Base-by-base conservation (phyloP, 2,888 invertebrate species). In the Sphaerophoria taeniata region DNA sequence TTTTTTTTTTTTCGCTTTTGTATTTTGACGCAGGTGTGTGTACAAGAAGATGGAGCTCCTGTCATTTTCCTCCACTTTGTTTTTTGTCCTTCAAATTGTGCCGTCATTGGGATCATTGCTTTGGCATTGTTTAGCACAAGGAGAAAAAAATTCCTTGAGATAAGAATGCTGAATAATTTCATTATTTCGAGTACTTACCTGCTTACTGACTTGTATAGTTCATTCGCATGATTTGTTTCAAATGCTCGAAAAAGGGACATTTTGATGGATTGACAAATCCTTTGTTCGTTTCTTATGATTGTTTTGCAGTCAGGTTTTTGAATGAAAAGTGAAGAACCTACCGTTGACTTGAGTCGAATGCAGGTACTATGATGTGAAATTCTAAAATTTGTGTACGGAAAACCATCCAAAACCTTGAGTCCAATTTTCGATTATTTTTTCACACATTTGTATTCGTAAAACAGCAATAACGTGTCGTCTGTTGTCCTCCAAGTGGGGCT, bases 201-300 rank as follows among this genome's bases (percentile, higher is more conserved):
- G 56, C 11, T 58, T 39, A 60, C 39, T 76, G 51, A 70, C 34
- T 61, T 69, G 55, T 34, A 34, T 65, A 12, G 51, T 63, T 71
- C 39, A 55, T 70, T 45, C 51, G 14, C 34, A 53, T 60, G 34
- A 61, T 45, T 77, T 55, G 47, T 55, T 47, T 61, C 7, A 47
- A 60, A 70, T 76, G 31, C 51, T 45, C 61, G 34, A 49, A 34
- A 34, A 14, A 31, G n/a, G 45, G 51, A 51, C 34, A 76, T 49
- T 70, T 67, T 69, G 60, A 75, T 69, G 67, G 67, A 60, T 67
- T 43, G 58, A 51, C 67, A 75, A 75, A 60, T 58, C 47, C 56
- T 24, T 55, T 31, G 16, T 39, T 47, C 24, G 45, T 33, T 60
- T 34, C 36, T 63, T 14, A 55, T 34, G 16, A 16, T 49, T 49